These are phyloP conservation scores for Sapayoa aenigma DNA, from an alignment of 2,113 vertebrate species.

Conservation along the genomic window DNA sequence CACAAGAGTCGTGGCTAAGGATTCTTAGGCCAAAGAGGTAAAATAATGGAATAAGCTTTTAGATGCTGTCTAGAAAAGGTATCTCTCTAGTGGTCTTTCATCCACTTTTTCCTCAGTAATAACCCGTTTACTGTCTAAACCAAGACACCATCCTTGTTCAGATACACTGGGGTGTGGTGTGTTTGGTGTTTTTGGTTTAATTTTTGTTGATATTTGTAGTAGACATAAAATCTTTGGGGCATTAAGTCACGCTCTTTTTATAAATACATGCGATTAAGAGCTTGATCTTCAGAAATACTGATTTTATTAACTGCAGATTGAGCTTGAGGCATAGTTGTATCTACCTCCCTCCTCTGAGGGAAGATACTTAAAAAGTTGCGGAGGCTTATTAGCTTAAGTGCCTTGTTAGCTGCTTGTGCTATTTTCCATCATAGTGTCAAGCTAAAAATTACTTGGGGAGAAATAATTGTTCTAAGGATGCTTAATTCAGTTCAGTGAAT, in stretches of 20 bases:
- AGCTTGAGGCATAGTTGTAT: background rate
- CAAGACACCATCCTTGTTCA: background rate
- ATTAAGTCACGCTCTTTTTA: background rate
- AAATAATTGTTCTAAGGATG: constrained; percentile 22
- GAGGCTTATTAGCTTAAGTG: constrained; percentile 14
- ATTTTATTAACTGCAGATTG: background rate
- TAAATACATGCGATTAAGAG: background rate
- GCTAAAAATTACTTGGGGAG: constrained; percentile 30
- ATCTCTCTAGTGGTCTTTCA: too few relatives aligned
- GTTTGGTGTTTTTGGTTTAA: background rate
- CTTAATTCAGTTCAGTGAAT: constrained; percentile 31
- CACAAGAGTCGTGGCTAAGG: background rate
- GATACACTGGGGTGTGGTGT: background rate
- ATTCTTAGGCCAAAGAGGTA: background rate
- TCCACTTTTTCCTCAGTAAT: too few relatives aligned
- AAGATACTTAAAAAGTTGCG: background rate
- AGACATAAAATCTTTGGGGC: background rate
- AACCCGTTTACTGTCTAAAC: too few relatives aligned
- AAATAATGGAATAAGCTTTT: background rate
- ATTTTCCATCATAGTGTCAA: constrained; percentile 1
- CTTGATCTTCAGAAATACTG: background rate
- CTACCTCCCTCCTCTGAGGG: background rate
- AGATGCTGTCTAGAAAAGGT: constrained; percentile 13
- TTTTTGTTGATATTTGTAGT: background rate
- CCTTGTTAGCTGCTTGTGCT: constrained; percentile 28